Evolutionary conservation across 2,113 vertebrate genomes (phyloP).

Genomic region (Dissostichus mawsoni): DNA sequence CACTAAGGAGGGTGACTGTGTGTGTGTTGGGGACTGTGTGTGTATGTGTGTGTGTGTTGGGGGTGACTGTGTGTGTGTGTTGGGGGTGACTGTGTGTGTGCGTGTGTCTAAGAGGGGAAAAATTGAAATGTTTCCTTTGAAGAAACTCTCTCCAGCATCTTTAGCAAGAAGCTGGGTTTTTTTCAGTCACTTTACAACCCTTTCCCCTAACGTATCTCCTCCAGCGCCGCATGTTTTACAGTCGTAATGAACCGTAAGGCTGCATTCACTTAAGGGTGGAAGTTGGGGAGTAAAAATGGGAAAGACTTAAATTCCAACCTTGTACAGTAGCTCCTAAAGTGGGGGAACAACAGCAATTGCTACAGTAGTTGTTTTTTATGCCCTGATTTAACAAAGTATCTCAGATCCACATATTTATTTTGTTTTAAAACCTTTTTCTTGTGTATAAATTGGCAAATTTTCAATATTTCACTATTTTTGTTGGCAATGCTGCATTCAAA

Average conservation of each 20-base stretch:
- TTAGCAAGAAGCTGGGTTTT: neutral
- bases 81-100: neutral
- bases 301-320: neutral
- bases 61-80: neutral
- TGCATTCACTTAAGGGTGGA: neutral
- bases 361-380: too few species aligned
- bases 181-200: constrained; percentile 20
- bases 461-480: neutral
- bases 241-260: neutral
- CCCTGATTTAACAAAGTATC: too few species aligned
- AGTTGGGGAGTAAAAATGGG: constrained; percentile 10
- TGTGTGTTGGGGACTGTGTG: too few species aligned
- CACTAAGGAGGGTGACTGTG: neutral
- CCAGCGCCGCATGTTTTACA: neutral
- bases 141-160: constrained; percentile 30
- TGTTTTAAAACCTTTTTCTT: neutral
- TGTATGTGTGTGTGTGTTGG: neutral
- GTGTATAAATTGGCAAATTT: neutral
- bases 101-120: constrained; percentile 20
- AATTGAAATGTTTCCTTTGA: constrained; percentile 49
- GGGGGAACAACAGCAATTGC: neutral
- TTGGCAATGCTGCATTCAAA: neutral
- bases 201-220: constrained; percentile 8
- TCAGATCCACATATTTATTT: too few species aligned
- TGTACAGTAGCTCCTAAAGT: neutral